A percentile compares a stretch with the other conserved stretches of the same genome.
phyloP scores from a whole-genome alignment of 2,888 invertebrate genomes.

The Drosophila subquinaria region DNA sequence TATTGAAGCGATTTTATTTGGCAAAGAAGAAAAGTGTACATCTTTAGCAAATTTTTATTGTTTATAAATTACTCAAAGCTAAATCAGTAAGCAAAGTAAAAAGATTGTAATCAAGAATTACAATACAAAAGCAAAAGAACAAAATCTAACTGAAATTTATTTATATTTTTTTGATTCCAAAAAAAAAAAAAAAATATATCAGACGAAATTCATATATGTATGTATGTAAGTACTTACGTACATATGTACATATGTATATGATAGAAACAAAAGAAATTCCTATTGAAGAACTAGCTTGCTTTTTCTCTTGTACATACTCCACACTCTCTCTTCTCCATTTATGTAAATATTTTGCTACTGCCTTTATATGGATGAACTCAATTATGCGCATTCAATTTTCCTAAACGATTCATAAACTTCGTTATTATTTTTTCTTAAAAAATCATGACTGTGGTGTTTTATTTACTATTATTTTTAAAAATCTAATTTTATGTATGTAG shows the following conservation, averaged over 20 bases:
- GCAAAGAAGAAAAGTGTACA: constrained; percentile 37
- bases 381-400: constrained; percentile 39
- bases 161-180: constrained; percentile 59
- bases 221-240: constrained; percentile 14
- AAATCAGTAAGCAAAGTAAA: constrained; percentile 41
- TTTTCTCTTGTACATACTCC: neutral
- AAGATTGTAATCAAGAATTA: constrained; percentile 51
- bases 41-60: constrained; percentile 62
- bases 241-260: too few relatives aligned
- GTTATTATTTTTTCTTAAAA: constrained; percentile 58
- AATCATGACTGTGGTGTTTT: constrained; percentile 83
- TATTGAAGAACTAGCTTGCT: constrained; percentile 10
- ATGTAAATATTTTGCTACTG: constrained; percentile 72
- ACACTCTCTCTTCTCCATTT: constrained; percentile 35
- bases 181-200: constrained; percentile 35
- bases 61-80: constrained; percentile 47
- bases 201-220: constrained; percentile 16
- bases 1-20: constrained; percentile 48
- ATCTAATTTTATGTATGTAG: constrained; percentile 37
- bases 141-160: constrained; percentile 55
- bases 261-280: constrained; percentile 20
- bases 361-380: constrained; percentile 23
- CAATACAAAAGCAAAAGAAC: constrained; percentile 20
- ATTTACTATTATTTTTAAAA: constrained; percentile 80
- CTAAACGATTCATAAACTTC: constrained; percentile 19